These are phyloP conservation scores for Plagodis pulveraria DNA, from an alignment of 2,888 invertebrate genomes.

Conservation along the genomic window DNA sequence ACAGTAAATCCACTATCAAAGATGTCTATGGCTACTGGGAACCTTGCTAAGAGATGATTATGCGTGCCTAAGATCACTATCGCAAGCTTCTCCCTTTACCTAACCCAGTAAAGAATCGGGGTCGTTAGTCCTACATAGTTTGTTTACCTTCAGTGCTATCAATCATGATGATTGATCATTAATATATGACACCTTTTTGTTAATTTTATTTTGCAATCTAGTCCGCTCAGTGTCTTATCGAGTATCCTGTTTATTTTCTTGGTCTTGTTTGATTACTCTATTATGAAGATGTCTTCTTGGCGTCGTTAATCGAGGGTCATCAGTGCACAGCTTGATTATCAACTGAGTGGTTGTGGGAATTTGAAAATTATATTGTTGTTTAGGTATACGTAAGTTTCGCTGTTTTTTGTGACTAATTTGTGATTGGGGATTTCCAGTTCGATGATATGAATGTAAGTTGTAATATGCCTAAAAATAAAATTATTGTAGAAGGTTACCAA, in stretches of 20 bases:
- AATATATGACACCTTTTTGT: slow-evolving; percentile 46
- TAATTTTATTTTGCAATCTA: slow-evolving; percentile 57
- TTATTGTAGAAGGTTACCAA: no score
- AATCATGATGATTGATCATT: slow-evolving; percentile 74
- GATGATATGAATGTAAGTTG: no score
- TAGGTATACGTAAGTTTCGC: no score
- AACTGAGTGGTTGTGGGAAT: slow-evolving; percentile 7
- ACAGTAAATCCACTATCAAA: no score
- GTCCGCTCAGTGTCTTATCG: slow-evolving; percentile 46
- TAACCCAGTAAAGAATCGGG: slow-evolving; percentile 33
- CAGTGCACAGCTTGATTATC: slow-evolving; percentile 6
- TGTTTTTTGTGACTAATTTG: no score
- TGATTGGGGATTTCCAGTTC: no score
- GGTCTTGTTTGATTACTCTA: slow-evolving; percentile 23
- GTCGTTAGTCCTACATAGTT: slow-evolving; percentile 35
- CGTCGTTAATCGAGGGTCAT: slow-evolving; percentile 4
- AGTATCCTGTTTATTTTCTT: slow-evolving; percentile 31
- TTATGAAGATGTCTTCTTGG: slow-evolving; percentile 11
- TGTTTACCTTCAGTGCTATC: slow-evolving; percentile 50
- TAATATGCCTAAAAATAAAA: no score
- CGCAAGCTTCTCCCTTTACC: slow-evolving; percentile 17
- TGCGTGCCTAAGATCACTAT: slow-evolving; percentile 4
- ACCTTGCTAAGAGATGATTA: background rate
- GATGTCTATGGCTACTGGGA: background rate
- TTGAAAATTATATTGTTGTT: background rate